Conservation (phyloP, 2,888 invertebrate species). For the Pammene aurita region DNA sequence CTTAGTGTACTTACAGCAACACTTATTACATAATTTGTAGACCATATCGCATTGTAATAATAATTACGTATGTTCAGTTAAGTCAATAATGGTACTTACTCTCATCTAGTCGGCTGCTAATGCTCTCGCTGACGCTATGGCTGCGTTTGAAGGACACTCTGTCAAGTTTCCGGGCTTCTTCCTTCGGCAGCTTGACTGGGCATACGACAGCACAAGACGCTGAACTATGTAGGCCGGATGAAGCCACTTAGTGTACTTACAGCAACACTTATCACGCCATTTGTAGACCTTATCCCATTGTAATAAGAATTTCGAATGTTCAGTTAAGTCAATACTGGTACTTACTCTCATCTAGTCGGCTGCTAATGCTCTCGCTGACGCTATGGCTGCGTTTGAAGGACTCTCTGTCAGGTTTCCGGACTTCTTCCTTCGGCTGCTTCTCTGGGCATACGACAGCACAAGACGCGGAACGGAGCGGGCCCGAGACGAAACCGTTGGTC, state of each 20-base stretch:
- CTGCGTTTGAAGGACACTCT: slow-evolving; percentile 76
- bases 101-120: slow-evolving; percentile 69
- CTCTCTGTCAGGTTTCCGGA: slow-evolving; percentile 60
- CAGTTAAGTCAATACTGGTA: slow-evolving; percentile 38
- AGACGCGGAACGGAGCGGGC: slow-evolving; percentile 75
- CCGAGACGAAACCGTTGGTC: slow-evolving; percentile 70
- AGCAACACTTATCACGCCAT: too few species aligned
- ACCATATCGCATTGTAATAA: too few species aligned
- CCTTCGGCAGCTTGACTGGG: slow-evolving; percentile 65
- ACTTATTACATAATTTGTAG: too few species aligned
- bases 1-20: too few species aligned
- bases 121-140: slow-evolving; percentile 78
- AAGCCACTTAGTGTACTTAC: too few species aligned
- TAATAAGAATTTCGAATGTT: too few species aligned
- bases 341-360: slow-evolving; percentile 71
- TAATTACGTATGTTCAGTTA: not conserved
- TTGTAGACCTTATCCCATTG: too few species aligned
- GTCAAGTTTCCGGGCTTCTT: slow-evolving; percentile 53
- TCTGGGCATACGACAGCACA: slow-evolving; percentile 73
- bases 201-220: slow-evolving; percentile 75
- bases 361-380: slow-evolving; percentile 77
- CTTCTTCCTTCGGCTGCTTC: slow-evolving; percentile 61
- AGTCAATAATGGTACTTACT: slow-evolving; percentile 61
- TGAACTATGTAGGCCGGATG: slow-evolving; percentile 74
- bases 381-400: slow-evolving; percentile 78